phyloP scores from a whole-genome alignment of 1,140 invertebrate genomes.

The Atopsyche davidsoni region DNA sequence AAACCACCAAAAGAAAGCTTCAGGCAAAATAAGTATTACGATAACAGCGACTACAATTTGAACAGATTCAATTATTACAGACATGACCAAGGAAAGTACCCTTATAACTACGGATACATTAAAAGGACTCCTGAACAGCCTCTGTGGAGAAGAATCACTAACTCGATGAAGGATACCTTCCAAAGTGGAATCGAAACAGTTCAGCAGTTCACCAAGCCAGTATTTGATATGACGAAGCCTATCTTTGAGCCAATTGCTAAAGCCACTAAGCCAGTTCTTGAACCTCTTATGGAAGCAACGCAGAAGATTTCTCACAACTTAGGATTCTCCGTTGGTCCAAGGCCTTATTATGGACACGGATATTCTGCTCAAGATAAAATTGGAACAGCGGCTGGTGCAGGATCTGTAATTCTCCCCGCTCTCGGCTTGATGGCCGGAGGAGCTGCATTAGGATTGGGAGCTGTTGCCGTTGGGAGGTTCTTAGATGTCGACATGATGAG shows the following conservation, averaged over 20 bases:
- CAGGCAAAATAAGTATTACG: constrained; percentile 46
- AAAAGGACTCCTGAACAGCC: constrained; percentile 52
- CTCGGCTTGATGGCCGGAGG: constrained; percentile 70
- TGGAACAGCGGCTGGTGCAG: constrained; percentile 51
- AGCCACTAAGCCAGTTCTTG: constrained; percentile 62
- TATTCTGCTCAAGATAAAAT: constrained; percentile 63
- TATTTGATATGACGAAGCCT: constrained; percentile 38
- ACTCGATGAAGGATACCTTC: constrained; percentile 65
- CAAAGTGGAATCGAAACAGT: constrained; percentile 63
- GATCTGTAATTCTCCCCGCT: constrained; percentile 60
- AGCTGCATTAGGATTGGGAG: constrained; percentile 69
- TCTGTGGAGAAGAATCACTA: constrained; percentile 65
- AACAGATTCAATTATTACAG: constrained; percentile 47
- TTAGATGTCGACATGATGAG: constrained; percentile 60
- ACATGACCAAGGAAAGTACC: constrained; percentile 46
- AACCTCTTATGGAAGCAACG: constrained; percentile 67
- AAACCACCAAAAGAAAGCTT: constrained; percentile 46
- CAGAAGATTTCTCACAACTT: constrained; percentile 71
- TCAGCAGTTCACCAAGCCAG: constrained; percentile 53
- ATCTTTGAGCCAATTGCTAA: constrained; percentile 62
- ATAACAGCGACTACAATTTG: constrained; percentile 47
- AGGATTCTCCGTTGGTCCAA: constrained; percentile 49
- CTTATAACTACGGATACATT: constrained; percentile 49
- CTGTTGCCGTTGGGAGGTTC: constrained; percentile 67
- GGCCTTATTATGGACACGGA: constrained; percentile 32